Base-by-base conservation (phyloP, 2,888 invertebrate species). In the Orgyia antiqua region DNA sequence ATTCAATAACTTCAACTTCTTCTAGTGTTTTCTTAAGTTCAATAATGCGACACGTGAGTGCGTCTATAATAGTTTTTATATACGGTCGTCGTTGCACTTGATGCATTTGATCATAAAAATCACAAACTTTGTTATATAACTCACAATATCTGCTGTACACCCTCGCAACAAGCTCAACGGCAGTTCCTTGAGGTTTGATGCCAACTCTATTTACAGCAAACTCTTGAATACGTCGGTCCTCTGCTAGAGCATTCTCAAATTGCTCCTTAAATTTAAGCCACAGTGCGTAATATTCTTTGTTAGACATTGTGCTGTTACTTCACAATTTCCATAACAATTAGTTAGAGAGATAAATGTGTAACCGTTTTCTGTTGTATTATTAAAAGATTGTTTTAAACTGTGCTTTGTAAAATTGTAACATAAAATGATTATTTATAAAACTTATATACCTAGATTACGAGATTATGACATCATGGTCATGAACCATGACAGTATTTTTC, bases 71-170 rank as follows among this genome's bases (percentile, higher is more conserved):
- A 45, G 80, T 77, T 47, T 86, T 87, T 1, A 91, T 86, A 13
- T 83, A 75, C 0, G 83, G 68, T 26, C 90, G 72, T 53, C 90
- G 87, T 68, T 92, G 91, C 0, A 87, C 82, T 59, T 90, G 90
- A 31, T 84, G 75, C 73, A 89, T 88, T 66, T 90, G 90, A 51
- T 91, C 90, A 42, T 90, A 87, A 41, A 88, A 89, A 8, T 84
- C 77, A 29, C 89, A 89, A 6, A 92, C 58, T 38, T 83, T 83
- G 52, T 90, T 89, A 25, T 88, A 88, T 8, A 88, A 42, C 35
- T 83, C 62, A 43, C 87, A 84, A 47, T 89, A 90, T 42, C 78
- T 84, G 23, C 75, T 65, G 39, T 88, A 89, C 0, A 87, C 68
- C 36, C 87, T 82, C 3, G 87, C 79, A 0, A 89, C 72, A 4